phyloP scores from a whole-genome alignment of 53 echinoderm and acorn worm genomes.

The Arbacia lixula region DNA sequence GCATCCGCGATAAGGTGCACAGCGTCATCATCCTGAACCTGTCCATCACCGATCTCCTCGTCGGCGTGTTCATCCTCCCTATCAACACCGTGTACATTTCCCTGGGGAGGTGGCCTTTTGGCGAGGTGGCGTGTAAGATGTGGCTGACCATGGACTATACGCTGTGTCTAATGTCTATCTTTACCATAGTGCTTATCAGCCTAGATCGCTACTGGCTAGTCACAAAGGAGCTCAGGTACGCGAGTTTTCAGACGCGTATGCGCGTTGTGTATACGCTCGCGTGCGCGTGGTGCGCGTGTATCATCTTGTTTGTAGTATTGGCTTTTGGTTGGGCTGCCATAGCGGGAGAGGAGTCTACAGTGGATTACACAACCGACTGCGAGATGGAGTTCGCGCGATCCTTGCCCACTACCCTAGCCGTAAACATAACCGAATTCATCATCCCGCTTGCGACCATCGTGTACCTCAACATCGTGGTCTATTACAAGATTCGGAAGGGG shows the following conservation, averaged over 20 bases:
- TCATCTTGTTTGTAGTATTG: conserved; percentile 55
- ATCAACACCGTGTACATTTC: conserved; percentile 62
- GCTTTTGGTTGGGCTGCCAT: conserved; percentile 68
- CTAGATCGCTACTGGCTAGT: conserved; percentile 94
- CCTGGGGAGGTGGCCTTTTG: conserved; percentile 61
- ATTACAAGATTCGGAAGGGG: conserved; percentile 74
- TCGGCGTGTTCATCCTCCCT: conserved; percentile 70
- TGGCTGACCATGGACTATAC: conserved; percentile 74
- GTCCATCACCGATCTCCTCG: conserved; percentile 74
- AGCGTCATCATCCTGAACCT: conserved; percentile 76
- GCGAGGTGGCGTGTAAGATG: conserved; percentile 63
- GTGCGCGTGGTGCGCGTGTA: conserved; percentile 54
- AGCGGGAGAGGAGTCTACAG: neutral
- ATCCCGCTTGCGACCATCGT: conserved; percentile 68
- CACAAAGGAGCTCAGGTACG: conserved; percentile 79
- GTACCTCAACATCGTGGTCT: conserved; percentile 68
- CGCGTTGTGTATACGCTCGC: conserved; percentile 38
- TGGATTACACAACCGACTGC: conserved; percentile 70
- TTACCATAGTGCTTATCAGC: conserved; percentile 78
- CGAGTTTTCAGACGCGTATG: conserved; percentile 63
- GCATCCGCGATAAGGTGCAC: conserved; percentile 68
- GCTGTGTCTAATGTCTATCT: conserved; percentile 65
- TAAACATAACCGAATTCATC: conserved; percentile 66
- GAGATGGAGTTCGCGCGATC: conserved; percentile 69
- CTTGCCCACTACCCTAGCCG: conserved; percentile 48